A percentile compares a stretch with the other conserved stretches of the same genome.
Conservation (phyloP, 23 tunicate genomes). For the Clavelina lepadiformis region DNA sequence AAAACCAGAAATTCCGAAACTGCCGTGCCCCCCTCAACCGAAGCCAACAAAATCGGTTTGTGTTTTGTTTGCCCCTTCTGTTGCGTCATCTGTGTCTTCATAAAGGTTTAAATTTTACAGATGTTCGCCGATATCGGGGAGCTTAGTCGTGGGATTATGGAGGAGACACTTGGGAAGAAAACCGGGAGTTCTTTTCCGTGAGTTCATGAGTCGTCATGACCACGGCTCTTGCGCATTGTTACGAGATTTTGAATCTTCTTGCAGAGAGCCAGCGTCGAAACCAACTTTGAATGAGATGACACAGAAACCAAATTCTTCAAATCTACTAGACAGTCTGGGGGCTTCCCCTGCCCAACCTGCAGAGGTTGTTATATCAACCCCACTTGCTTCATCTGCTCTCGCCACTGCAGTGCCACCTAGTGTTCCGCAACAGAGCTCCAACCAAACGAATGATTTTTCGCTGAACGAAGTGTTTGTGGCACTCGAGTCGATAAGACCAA, state of each 20-base stretch:
- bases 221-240: too few species aligned
- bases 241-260: not conserved
- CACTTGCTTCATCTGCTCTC: not conserved
- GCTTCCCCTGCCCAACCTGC: slow-evolving; percentile 1
- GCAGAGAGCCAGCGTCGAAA: slow-evolving; percentile 16
- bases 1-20: slow-evolving; percentile 20
- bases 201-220: too few species aligned
- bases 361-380: slow-evolving; percentile 6
- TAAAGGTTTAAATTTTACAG: not conserved
- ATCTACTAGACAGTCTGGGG: not conserved
- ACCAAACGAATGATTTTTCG: slow-evolving; percentile 24
- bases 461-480: slow-evolving; percentile 72
- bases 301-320: too few species aligned
- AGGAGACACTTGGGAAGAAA: slow-evolving; percentile 70
- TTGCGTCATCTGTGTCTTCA: not conserved
- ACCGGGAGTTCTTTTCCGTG: slow-evolving; percentile 57
- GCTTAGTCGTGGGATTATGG: slow-evolving; percentile 65
- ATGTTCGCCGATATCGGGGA: slow-evolving; percentile 67
- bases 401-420: not conserved
- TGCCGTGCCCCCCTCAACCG: slow-evolving; percentile 34
- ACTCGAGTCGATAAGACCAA: slow-evolving; percentile 76
- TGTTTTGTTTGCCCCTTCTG: not conserved
- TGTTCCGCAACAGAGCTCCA: not conserved
- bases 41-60: not conserved
- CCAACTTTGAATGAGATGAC: slow-evolving; percentile 45